Conservation (phyloP, 92 coral and sea anemone genomes). For the Diadumene lineata region DNA sequence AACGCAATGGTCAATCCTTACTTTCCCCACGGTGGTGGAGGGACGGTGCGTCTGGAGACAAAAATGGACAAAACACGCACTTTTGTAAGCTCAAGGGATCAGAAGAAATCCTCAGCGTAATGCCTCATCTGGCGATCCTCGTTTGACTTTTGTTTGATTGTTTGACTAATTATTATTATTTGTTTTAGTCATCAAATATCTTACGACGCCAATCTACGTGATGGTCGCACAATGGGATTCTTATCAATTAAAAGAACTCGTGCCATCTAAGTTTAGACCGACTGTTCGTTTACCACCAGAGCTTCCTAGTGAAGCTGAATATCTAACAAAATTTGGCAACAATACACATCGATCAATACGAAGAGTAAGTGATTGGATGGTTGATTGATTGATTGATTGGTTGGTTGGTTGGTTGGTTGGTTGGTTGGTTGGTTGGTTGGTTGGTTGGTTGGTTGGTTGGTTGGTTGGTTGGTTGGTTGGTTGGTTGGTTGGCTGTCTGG, state of each 20-base stretch:
- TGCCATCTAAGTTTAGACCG: constrained; percentile 67
- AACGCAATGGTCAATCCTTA: too few relatives aligned
- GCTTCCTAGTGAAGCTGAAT: constrained; percentile 80
- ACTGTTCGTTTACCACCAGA: constrained; percentile 87
- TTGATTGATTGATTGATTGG: background rate
- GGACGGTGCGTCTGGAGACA: too few relatives aligned
- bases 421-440: background rate
- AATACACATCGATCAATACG: constrained; percentile 91
- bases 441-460: background rate
- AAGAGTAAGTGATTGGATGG: constrained; percentile 63
- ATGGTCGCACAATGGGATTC: constrained; percentile 99
- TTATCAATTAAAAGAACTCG: constrained; percentile 84
- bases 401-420: background rate
- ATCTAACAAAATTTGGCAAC: constrained; percentile 88
- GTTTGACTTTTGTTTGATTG: too few relatives aligned
- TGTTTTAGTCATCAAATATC: constrained; percentile 64
- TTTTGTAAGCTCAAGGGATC: too few relatives aligned
- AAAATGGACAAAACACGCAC: too few relatives aligned
- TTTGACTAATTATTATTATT: too few relatives aligned
- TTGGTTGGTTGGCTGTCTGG: background rate
- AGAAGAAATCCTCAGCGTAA: too few relatives aligned
- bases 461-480: background rate
- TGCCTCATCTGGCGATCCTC: too few relatives aligned
- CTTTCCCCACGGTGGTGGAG: too few relatives aligned
- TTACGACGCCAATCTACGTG: constrained; percentile 90